Evolutionary conservation across 2,113 vertebrate genomes (phyloP).

Genomic region (Psilopogon haemacephalus): DNA sequence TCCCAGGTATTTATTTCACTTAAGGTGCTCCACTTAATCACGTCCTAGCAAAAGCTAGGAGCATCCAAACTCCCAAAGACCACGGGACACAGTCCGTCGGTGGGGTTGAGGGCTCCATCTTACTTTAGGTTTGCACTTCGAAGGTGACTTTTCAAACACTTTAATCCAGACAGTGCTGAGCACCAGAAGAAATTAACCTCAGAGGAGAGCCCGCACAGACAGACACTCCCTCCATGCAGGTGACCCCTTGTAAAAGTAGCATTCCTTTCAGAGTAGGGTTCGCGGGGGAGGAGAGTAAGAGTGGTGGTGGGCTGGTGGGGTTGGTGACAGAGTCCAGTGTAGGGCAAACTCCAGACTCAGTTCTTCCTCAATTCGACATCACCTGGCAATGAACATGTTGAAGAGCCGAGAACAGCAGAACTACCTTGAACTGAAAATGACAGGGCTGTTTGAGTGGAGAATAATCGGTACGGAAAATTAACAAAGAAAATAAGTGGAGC

Average conservation of each 20-base stretch:
- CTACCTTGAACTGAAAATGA: background rate
- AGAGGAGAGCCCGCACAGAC: background rate
- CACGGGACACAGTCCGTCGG: background rate
- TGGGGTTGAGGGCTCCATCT: rapidly evolving
- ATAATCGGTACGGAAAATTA: background rate
- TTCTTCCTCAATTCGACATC: background rate
- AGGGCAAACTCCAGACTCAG: background rate
- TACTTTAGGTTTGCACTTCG: rapidly evolving
- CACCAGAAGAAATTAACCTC: background rate
- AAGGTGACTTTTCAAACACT: background rate
- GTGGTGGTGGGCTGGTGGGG: too few species aligned
- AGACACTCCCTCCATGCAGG: background rate
- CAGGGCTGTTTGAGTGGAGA: background rate
- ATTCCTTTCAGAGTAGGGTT: background rate
- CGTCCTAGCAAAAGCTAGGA: background rate
- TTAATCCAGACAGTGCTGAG: background rate
- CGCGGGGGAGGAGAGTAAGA: background rate
- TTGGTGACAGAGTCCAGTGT: background rate
- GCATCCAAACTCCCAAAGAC: background rate
- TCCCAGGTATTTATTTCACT: background rate
- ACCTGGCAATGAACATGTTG: background rate
- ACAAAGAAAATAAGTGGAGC: background rate
- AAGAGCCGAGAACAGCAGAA: background rate
- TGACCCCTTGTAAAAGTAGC: background rate
- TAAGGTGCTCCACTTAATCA: background rate